Evolutionary conservation across 2,113 vertebrate species (phyloP).

Genomic region (Pygoscelis adeliae): DNA sequence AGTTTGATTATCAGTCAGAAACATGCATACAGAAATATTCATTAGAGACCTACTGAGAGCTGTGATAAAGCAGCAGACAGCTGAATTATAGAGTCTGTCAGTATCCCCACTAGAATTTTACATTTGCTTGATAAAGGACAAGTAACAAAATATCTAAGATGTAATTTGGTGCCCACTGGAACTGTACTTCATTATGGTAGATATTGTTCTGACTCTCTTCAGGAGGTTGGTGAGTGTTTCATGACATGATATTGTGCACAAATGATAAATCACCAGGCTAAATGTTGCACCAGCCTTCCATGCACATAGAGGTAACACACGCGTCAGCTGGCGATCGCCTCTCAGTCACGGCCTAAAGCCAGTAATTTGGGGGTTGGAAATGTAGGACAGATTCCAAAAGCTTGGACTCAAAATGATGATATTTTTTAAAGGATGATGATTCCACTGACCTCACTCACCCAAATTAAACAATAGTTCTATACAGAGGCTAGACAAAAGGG

Average conservation of each 20-base stretch:
- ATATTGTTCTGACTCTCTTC: constrained; percentile 45
- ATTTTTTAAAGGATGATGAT: background rate
- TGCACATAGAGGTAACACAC: background rate
- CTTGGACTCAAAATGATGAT: background rate
- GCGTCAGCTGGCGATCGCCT: accelerated
- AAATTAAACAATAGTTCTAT: background rate
- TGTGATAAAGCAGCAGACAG: constrained; percentile 78
- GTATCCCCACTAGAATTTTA: constrained; percentile 58
- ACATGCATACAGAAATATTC: constrained; percentile 78
- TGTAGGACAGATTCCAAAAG: background rate
- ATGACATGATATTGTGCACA: background rate
- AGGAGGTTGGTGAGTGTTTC: constrained; percentile 24
- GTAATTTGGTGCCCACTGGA: constrained; percentile 55
- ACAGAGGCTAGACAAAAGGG: background rate
- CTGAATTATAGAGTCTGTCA: constrained; percentile 74
- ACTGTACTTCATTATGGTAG: background rate
- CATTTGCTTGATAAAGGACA: constrained; percentile 76
- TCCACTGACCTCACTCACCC: background rate
- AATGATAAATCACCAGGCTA: background rate
- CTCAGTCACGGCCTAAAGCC: background rate
- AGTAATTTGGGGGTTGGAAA: background rate
- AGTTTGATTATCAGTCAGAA: constrained; percentile 79
- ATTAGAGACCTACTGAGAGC: constrained; percentile 75
- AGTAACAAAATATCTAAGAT: constrained; percentile 71
- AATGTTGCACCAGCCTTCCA: background rate